These are phyloP conservation scores for Harpagus bidentatus DNA, from an alignment of 2,113 vertebrate species.

Conservation along the genomic window DNA sequence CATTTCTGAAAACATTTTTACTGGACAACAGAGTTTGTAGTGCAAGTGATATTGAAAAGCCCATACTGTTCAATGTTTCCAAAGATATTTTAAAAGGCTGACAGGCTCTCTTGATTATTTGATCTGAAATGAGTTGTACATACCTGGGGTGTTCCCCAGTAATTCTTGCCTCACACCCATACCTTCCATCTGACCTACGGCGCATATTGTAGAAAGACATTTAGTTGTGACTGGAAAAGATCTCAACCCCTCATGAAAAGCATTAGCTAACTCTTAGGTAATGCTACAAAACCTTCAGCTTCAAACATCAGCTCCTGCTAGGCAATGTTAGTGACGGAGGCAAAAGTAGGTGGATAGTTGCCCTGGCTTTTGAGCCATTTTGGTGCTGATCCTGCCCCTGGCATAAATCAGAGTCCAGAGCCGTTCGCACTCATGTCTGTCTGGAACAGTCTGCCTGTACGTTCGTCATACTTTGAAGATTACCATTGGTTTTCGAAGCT, in stretches of 20 bases:
- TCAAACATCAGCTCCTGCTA: neutral
- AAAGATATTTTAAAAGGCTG: neutral
- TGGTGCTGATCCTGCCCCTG: neutral
- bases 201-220: neutral
- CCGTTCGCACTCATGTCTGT: neutral
- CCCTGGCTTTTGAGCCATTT: neutral
- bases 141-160: neutral
- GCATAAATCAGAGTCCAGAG: neutral
- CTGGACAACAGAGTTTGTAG: neutral
- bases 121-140: neutral
- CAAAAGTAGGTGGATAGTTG: neutral
- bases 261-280: neutral
- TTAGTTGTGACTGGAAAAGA: neutral
- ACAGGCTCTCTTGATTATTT: neutral
- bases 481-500: neutral
- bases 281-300: neutral
- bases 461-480: neutral
- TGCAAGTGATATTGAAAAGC: neutral
- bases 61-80: neutral
- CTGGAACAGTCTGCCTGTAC: neutral
- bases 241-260: neutral
- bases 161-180: neutral
- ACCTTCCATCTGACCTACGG: neutral
- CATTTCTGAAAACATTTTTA: neutral
- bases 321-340: neutral